A percentile compares a stretch with the other conserved stretches of the same genome.
These are phyloP conservation scores for Gulo gulo DNA, from an alignment of 2,113 vertebrate species.

Conservation along the genomic window DNA sequence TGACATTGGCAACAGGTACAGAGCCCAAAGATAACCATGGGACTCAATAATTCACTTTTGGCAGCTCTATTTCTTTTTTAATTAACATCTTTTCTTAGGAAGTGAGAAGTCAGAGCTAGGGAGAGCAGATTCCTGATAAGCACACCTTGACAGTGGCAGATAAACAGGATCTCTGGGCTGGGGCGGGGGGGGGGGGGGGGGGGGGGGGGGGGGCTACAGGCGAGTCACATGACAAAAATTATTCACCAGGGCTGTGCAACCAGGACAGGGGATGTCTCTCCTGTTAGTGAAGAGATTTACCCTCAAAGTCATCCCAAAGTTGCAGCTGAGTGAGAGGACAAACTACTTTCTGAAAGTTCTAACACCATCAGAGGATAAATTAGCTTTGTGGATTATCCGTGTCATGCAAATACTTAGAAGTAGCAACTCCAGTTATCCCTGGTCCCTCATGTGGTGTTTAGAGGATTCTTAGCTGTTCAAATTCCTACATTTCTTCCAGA, in stretches of 20 bases:
- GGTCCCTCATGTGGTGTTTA: neutral
- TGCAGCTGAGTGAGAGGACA: neutral
- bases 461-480: neutral
- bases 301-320: neutral
- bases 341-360: neutral
- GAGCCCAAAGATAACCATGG: conserved; percentile 30
- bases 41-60: conserved; percentile 57
- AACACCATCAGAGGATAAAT: neutral
- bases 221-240: conserved; percentile 43
- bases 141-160: conserved; percentile 52
- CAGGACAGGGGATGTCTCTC: neutral
- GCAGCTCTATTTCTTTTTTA: conserved; percentile 66
- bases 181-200: too few species aligned
- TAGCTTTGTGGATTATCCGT: accelerated
- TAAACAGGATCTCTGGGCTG: conserved; percentile 38
- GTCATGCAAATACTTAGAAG: neutral
- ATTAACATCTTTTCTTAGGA: conserved; percentile 40
- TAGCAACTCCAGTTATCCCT: neutral
- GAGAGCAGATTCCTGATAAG: conserved; percentile 58
- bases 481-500: conserved; percentile 9
- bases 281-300: neutral
- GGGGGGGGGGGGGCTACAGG: accelerated
- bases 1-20: neutral
- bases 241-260: neutral
- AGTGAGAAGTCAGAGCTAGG: neutral